Base-by-base conservation (phyloP, 1,140 invertebrate genomes). In the Plectrocnemia conspersa region DNA sequence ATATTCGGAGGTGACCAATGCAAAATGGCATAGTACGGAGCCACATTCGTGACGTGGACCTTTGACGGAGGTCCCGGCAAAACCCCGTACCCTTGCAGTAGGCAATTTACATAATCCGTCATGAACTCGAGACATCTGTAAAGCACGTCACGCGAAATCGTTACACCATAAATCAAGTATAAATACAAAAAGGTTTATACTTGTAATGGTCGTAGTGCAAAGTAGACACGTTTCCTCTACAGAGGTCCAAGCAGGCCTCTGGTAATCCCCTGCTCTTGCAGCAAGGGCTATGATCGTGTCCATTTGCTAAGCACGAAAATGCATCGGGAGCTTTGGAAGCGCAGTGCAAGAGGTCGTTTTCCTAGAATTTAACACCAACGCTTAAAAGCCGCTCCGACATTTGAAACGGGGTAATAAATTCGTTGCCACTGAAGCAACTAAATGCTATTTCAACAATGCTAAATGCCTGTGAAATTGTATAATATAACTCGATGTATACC, bases 41-140 rank as follows among this genome's bases (percentile, higher is more conserved):
- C 81, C 33, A 89, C 79, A 64, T 86, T 85, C 15, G 83, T 79
- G 1, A 90, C 78, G 42, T 81, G 79, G 1, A 90, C 69, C 41
- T 77, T 71, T 0, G 75, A 76, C 0, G 89, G 89, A 11, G 81
- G 73, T 25, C 83, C 82, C 0, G 88, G 84, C 1, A 91, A 73
- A 0, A 90, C 87, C 1, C 88, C 87, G 65, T 91, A 90, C 4
- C 87, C 86, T 74, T 89, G 84, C 56, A 91, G 77, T 4, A 91
- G 70, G 64, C 89, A 91, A 70, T 84, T 88, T 21, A 80, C 82
- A 69, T 88, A 89, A 25, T 84, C 81, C 1, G 76, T 75, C 83
- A 91, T 90, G 68, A 85, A 88, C 38, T 85, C 82, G 24, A 91
- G 72, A 65, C 89, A 91, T 64, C 85, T 87, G 64, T 38, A 65